Evolutionary conservation across 2,113 vertebrate species (phyloP).

Genomic region (Paramormyrops kingsleyae): DNA sequence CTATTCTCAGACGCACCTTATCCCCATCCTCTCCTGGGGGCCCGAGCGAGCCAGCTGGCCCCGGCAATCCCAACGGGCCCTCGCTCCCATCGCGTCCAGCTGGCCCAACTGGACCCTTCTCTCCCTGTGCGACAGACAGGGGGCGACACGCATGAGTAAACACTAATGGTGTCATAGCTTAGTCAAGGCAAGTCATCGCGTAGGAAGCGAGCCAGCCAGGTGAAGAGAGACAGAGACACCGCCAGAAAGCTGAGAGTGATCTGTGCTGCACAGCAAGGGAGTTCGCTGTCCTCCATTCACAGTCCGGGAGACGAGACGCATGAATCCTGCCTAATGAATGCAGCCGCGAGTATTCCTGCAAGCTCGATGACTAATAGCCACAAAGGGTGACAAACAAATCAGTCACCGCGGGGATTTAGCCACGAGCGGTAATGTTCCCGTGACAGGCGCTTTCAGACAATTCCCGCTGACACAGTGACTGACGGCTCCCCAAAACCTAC

Average conservation of each 20-base stretch:
- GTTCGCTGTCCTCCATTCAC: neutral
- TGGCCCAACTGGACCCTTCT: conserved; percentile 68
- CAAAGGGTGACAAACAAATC: neutral
- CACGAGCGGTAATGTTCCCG: neutral
- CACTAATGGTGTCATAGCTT: neutral
- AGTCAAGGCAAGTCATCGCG: neutral
- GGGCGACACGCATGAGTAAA: neutral
- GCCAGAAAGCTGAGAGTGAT: neutral
- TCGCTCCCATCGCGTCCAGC: conserved; percentile 71
- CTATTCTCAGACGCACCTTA: conserved; percentile 60
- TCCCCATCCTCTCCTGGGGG: conserved; percentile 82
- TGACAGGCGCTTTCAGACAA: neutral
- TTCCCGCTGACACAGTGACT: neutral
- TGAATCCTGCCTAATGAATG: neutral
- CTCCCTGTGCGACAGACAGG: conserved; percentile 64
- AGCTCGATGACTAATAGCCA: neutral
- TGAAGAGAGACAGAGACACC: neutral
- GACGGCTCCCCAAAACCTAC: conserved; percentile 58
- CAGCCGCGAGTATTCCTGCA: neutral
- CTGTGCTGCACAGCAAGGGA: neutral
- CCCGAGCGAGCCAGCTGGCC: conserved; percentile 62
- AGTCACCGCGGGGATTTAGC: neutral
- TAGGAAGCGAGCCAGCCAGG: neutral
- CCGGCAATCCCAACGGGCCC: conserved; percentile 69
- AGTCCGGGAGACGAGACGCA: neutral